phyloP scores from a whole-genome alignment of 2,888 invertebrate genomes.

The Epinotia nisella region DNA sequence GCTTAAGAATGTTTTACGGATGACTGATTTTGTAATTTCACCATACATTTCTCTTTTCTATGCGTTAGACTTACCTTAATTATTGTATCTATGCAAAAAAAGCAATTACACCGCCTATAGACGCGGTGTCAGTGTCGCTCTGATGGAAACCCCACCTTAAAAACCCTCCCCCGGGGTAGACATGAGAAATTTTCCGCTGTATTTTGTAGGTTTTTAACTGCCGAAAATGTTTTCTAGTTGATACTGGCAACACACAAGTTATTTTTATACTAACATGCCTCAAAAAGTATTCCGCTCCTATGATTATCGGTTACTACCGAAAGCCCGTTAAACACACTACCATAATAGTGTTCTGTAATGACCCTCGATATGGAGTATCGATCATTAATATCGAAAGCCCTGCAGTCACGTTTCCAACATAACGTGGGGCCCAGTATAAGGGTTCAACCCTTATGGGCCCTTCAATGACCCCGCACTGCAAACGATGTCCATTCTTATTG shows the following conservation, averaged over 20 bases:
- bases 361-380: constrained; percentile 35
- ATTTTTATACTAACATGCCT: not conserved
- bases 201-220: not conserved
- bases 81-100: too few relatives aligned
- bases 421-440: constrained; percentile 33
- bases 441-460: constrained; percentile 36
- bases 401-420: constrained; percentile 36
- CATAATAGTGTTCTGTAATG: constrained; percentile 35
- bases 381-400: constrained; percentile 38
- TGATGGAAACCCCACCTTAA: too few relatives aligned
- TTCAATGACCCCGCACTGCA: constrained; percentile 17
- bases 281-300: constrained; percentile 4
- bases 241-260: not conserved
- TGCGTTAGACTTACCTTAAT: too few relatives aligned
- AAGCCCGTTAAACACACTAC: constrained; percentile 21
- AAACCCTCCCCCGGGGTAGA: not conserved
- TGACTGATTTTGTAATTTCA: too few relatives aligned
- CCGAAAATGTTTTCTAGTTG: not conserved
- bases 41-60: too few relatives aligned
- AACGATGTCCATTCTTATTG: constrained; percentile 15
- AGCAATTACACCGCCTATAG: too few relatives aligned
- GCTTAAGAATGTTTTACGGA: too few relatives aligned
- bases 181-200: not conserved
- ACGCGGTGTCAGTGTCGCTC: too few relatives aligned
- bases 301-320: constrained; percentile 7